These are phyloP conservation scores for Corythornis vintsioides DNA, from an alignment of 2,113 vertebrate species.

Conservation along the genomic window DNA sequence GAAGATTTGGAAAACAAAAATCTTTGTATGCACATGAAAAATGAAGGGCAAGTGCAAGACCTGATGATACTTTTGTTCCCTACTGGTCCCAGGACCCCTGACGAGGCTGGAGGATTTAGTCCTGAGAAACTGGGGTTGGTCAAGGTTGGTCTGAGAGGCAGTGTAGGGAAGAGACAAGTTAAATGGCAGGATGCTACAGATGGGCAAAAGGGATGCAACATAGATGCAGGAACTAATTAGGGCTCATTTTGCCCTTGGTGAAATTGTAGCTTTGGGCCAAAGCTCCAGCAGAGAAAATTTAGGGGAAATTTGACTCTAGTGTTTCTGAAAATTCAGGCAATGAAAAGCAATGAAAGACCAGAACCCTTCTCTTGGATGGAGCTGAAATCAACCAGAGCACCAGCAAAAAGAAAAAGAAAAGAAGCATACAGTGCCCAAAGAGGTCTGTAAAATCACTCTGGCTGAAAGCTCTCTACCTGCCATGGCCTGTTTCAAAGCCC, in stretches of 20 bases:
- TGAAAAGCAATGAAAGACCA: background rate
- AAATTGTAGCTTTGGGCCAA: background rate
- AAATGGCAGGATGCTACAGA: background rate
- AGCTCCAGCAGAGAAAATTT: conserved; percentile 25
- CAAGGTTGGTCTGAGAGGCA: background rate
- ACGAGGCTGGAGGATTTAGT: background rate
- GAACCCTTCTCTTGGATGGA: background rate
- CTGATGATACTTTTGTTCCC: background rate
- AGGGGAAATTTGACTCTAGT: background rate
- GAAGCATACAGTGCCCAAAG: fast-evolving
- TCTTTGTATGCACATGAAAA: background rate
- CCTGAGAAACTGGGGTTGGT: background rate
- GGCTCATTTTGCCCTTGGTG: background rate
- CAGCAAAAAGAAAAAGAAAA: background rate
- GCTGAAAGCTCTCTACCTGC: background rate
- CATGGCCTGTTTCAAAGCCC: background rate
- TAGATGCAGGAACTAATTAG: background rate
- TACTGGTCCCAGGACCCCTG: background rate
- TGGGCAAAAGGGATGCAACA: background rate
- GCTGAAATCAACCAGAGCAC: background rate
- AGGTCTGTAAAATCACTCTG: background rate
- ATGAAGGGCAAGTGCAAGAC: fast-evolving
- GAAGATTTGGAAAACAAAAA: background rate
- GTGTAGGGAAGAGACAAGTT: fast-evolving
- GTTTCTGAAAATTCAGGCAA: background rate